Conservation (phyloP, 2,113 vertebrate species). For the Anarrhichthys ocellatus region DNA sequence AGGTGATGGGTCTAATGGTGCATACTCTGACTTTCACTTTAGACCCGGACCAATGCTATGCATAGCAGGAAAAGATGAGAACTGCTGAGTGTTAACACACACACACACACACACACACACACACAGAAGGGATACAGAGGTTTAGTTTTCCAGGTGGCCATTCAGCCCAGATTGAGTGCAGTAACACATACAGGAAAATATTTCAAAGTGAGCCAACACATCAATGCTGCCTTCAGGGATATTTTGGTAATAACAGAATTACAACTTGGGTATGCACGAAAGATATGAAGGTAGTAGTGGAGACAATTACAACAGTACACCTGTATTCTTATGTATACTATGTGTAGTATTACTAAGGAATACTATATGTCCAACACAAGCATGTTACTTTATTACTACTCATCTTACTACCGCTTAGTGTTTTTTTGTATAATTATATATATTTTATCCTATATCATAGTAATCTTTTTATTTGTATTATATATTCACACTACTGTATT, state of each 20-base stretch:
- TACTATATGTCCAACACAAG: background rate
- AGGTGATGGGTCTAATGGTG: constrained; percentile 69
- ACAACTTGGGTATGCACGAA: background rate
- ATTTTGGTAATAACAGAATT: background rate
- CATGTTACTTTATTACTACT: background rate
- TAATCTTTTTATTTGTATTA: no score
- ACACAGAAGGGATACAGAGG: background rate
- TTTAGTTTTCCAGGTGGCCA: background rate
- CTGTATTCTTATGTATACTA: background rate
- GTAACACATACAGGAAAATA: constrained; percentile 1
- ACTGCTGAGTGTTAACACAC: background rate
- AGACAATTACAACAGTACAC: background rate
- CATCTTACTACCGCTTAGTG: no score
- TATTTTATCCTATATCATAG: no score
- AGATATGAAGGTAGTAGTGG: background rate
- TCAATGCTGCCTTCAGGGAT: background rate
- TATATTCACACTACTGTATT: no score
- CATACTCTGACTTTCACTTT: constrained; percentile 42
- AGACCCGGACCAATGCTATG: background rate
- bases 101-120: background rate
- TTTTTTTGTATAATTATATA: no score
- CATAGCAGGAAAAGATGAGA: constrained; percentile 20
- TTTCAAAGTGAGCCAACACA: background rate
- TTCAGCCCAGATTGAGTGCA: background rate
- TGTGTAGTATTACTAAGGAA: background rate